Evolutionary conservation across 1,140 invertebrate genomes (phyloP).

Genomic region (Daktulosphaira vitifoliae): DNA sequence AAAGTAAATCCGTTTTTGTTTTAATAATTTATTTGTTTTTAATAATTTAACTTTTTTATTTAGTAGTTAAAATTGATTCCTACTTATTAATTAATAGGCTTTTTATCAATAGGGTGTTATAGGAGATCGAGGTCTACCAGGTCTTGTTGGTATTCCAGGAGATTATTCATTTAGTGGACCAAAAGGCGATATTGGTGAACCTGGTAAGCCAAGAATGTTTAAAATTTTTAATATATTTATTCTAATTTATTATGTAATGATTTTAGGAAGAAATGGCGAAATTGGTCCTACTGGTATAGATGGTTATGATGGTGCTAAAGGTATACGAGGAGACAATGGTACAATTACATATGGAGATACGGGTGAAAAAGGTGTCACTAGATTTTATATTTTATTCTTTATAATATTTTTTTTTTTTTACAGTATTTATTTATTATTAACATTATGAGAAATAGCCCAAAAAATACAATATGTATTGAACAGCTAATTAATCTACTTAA

Average conservation of each 20-base stretch:
- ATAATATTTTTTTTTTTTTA: too few relatives aligned
- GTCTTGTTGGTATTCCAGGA: slow-evolving; percentile 34
- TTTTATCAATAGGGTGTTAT: slow-evolving; percentile 24
- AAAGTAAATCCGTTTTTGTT: too few relatives aligned
- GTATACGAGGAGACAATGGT: slow-evolving; percentile 36
- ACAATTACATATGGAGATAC: slow-evolving; percentile 41
- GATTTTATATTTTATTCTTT: too few relatives aligned
- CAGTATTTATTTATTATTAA: too few relatives aligned
- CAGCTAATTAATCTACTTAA: too few relatives aligned
- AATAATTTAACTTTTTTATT: too few relatives aligned
- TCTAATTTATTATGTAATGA: background rate
- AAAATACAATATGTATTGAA: too few relatives aligned
- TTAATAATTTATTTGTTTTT: too few relatives aligned
- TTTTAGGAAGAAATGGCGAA: slow-evolving; percentile 37
- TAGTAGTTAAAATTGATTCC: slow-evolving; percentile 14
- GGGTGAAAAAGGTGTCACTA: slow-evolving; percentile 53
- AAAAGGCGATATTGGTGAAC: slow-evolving; percentile 49
- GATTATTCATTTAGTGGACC: slow-evolving; percentile 44
- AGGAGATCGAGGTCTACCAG: slow-evolving; percentile 34
- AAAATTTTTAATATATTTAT: background rate
- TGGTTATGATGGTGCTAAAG: slow-evolving; percentile 42
- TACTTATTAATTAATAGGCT: too few relatives aligned
- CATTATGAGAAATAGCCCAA: too few relatives aligned
- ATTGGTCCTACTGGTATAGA: slow-evolving; percentile 38
- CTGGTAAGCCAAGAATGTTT: slow-evolving; percentile 41